Base-by-base conservation (phyloP, 2,113 vertebrate species). In the Amblyornis subalaris region DNA sequence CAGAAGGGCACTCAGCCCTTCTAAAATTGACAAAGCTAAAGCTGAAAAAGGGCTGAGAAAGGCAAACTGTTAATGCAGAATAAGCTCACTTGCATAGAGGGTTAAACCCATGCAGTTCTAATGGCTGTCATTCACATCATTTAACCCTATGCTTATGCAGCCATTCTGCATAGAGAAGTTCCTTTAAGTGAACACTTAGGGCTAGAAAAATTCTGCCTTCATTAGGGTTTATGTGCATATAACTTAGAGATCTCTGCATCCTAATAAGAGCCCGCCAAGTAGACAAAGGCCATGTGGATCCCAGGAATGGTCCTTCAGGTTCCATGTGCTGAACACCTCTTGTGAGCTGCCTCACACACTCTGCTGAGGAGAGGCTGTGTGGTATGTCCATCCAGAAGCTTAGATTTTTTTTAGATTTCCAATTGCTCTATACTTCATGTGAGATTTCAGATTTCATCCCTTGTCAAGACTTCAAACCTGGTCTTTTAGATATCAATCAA, bases 401-500 rank as follows among this genome's bases (percentile, higher is more conserved):
- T 66, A 40, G 71, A 72, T 62, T 74, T 60, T 60, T 65, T 86
- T 75, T 38, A 25, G 66, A 28, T 67, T 83, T 77, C 40, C n/a
- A 76, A 4, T 64, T 75, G 77, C 80, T 47, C 5, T 69, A 19
- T 88, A 93, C 40, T 95, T 95, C 55, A 17, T 91, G 47, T 62
- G 96, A 91, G 91, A 96, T 96, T 96, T 96, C 93, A 85, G 93
- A 96, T 97, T 97, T 95, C 91, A 83, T 94, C 91, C 90, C 66
- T 75, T 95, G 95, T 96, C 64, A 87, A 92, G 96, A 85, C 96
- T 97, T 96, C 92, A 97, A 96, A 97, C 96, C 94, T 97, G 94
- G 95, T 98, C 97, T 98, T 98, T 98, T 97, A 97, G 94, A 97
- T 98, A 98, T 98, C 98, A 98, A 98, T 98, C 98, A 98, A 97